These are phyloP conservation scores for Oryctolagus cuniculus DNA, from an alignment of 2,113 vertebrate species.

Conservation along the genomic window DNA sequence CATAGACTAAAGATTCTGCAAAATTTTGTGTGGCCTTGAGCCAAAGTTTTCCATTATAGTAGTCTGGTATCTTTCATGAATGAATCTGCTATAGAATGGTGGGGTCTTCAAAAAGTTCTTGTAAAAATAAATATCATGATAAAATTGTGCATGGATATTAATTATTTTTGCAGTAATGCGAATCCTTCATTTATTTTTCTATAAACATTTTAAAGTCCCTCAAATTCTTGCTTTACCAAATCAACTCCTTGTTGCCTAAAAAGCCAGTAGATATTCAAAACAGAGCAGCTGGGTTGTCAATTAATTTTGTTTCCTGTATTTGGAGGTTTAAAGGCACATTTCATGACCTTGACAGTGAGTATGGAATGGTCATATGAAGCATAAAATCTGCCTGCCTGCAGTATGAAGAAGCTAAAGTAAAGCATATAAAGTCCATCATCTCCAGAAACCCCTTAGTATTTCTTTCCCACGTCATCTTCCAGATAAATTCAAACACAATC, in stretches of 20 bases:
- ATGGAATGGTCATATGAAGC: not conserved
- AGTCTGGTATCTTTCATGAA: not conserved
- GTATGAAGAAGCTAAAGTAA: not conserved
- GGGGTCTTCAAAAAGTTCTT: too few relatives aligned
- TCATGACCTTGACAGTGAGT: not conserved
- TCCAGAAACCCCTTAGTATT: not conserved
- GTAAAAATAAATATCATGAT: too few relatives aligned
- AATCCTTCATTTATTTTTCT: too few relatives aligned
- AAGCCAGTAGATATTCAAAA: not conserved
- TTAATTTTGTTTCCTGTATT: not conserved
- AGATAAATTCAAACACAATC: not conserved
- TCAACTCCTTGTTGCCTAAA: not conserved
- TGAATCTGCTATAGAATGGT: not conserved
- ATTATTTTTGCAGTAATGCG: too few relatives aligned
- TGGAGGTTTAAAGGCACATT: not conserved
- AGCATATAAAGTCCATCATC: not conserved
- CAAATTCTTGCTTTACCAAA: too few relatives aligned
- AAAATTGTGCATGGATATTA: too few relatives aligned
- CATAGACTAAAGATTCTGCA: not conserved
- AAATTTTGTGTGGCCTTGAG: not conserved
- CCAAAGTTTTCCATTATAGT: not conserved
- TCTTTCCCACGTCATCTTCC: not conserved
- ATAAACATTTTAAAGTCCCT: too few relatives aligned
- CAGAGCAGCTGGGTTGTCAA: not conserved
- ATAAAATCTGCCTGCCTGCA: not conserved